These are phyloP conservation scores for Ciconia stormi DNA, from an alignment of 2,113 vertebrate species.

Conservation along the genomic window DNA sequence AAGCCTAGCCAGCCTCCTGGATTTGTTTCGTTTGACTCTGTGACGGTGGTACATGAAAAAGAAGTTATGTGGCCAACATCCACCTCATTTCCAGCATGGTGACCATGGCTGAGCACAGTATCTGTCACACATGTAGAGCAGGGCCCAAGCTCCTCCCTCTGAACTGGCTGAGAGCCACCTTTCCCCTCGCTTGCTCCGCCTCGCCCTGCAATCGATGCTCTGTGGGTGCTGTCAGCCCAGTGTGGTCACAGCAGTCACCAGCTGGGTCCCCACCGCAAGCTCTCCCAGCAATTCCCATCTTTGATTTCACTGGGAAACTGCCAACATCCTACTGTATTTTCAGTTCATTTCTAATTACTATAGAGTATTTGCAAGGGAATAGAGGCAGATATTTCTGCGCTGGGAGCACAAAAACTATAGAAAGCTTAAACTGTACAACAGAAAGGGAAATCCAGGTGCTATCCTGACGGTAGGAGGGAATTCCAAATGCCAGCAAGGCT, in stretches of 20 bases:
- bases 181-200: neutral
- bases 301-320: neutral
- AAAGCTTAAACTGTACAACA: neutral
- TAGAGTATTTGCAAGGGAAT: neutral
- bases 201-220: neutral
- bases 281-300: neutral
- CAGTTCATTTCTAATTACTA: neutral
- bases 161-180: neutral
- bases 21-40: neutral
- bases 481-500: neutral
- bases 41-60: neutral
- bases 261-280: neutral
- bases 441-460: neutral
- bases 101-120: rapidly evolving
- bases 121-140: neutral
- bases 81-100: neutral
- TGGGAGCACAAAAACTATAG: neutral
- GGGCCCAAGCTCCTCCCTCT: neutral
- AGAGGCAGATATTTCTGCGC: neutral
- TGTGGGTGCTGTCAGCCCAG: neutral
- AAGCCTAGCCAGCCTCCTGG: neutral
- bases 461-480: neutral
- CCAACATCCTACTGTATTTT: neutral
- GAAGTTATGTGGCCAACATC: neutral
- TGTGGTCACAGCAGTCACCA: neutral